Conservation (phyloP, 2,113 vertebrate genomes). For the Pelobates fuscus region DNA sequence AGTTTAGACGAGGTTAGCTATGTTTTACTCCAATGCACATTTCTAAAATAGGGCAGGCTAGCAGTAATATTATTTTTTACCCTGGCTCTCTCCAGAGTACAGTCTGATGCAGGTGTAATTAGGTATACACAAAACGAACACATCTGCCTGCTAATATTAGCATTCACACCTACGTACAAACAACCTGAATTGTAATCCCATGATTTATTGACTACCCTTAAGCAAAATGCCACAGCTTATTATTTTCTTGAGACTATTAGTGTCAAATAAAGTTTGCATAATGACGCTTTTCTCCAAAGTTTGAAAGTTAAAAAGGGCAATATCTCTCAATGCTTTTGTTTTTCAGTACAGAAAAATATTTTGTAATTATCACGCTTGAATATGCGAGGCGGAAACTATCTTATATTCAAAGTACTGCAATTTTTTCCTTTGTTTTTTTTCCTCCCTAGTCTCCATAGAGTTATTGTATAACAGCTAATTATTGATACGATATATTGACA, state of each 20-base stretch:
- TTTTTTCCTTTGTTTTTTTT: too few species aligned
- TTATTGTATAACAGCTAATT: too few species aligned
- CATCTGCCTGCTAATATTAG: conserved; percentile 35
- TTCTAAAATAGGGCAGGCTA: too few species aligned
- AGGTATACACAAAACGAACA: conserved; percentile 5
- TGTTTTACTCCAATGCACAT: too few species aligned
- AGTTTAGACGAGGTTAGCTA: too few species aligned
- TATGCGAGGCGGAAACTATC: too few species aligned
- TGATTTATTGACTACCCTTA: conserved; percentile 50
- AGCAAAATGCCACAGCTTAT: conserved; percentile 49
- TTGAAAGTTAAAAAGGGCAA: conserved; percentile 46
- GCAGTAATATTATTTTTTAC: neutral
- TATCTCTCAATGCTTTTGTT: neutral
- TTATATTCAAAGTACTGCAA: too few species aligned
- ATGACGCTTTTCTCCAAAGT: conserved; percentile 20
- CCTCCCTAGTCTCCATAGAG: too few species aligned
- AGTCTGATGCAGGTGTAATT: neutral
- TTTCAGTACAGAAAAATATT: neutral
- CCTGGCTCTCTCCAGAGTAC: neutral
- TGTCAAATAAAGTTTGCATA: conserved; percentile 39
- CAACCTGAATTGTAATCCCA: conserved; percentile 6
- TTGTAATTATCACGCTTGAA: neutral
- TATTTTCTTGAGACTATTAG: conserved; percentile 37
- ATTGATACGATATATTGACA: too few species aligned
- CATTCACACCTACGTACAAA: conserved; percentile 27